phyloP scores from a whole-genome alignment of 2,113 vertebrate species.

The Baryphthengus martii region DNA sequence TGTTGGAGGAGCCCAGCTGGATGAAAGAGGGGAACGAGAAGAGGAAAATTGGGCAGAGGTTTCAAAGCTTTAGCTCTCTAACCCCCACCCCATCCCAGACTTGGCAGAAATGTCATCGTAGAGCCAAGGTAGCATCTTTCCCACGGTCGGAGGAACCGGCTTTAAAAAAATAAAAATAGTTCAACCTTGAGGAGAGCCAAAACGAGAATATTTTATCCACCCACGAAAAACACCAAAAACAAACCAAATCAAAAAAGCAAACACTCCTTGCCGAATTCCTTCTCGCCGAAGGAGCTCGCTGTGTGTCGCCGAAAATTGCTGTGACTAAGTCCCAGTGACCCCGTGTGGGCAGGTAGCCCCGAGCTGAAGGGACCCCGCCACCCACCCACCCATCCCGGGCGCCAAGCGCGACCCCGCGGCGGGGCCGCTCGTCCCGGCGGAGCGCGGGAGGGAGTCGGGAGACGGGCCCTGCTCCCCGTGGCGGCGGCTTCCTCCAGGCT shows the following conservation, averaged over 20 bases:
- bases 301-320: fast-evolving
- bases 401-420: neutral
- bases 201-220: neutral
- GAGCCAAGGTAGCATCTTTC: slow-evolving; percentile 76
- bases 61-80: slow-evolving; percentile 43
- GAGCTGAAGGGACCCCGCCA: neutral
- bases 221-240: neutral
- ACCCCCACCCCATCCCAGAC: slow-evolving; percentile 36
- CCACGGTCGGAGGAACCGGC: slow-evolving; percentile 63
- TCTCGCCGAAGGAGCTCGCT: neutral
- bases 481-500: neutral
- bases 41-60: neutral
- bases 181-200: slow-evolving; percentile 66
- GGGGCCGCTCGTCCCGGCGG: neutral
- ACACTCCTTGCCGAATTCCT: neutral
- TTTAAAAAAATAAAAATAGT: neutral
- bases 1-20: slow-evolving; percentile 49
- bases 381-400: no score
- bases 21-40: neutral
- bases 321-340: neutral
- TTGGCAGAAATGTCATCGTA: slow-evolving; percentile 43
- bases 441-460: neutral
- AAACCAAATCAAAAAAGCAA: neutral
- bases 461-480: no score
- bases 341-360: neutral